Evolutionary conservation across 2,113 vertebrate species (phyloP).

Genomic region (Spilogale gracilis): DNA sequence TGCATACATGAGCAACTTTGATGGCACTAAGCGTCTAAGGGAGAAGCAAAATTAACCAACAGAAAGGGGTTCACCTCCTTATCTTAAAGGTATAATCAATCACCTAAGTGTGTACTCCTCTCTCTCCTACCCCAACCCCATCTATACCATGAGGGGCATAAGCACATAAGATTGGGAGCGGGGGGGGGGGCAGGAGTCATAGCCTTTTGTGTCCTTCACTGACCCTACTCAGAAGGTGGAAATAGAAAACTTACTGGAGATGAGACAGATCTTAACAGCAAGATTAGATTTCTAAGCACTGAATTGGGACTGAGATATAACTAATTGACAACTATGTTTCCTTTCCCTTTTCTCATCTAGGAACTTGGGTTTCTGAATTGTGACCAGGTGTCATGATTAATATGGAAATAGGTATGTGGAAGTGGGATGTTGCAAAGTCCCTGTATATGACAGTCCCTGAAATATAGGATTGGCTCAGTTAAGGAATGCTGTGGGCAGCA

Average conservation of each 20-base stretch:
- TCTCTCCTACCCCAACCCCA: neutral
- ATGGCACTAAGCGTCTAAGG: neutral
- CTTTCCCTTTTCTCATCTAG: neutral
- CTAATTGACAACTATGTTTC: slow-evolving; percentile 1
- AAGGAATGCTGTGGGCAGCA: neutral
- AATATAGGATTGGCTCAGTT: neutral
- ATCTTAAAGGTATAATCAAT: neutral
- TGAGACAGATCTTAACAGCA: neutral
- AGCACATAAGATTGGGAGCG: neutral
- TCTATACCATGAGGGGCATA: neutral
- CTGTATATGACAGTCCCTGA: neutral
- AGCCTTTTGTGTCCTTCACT: neutral
- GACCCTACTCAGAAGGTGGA: neutral
- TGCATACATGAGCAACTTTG: neutral
- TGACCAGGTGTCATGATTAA: neutral
- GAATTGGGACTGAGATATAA: neutral
- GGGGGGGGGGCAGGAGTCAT: too few relatives aligned
- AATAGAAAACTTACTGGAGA: neutral
- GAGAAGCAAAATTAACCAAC: neutral
- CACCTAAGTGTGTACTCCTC: neutral
- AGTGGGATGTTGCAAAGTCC: neutral
- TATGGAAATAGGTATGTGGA: neutral
- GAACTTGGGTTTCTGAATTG: neutral
- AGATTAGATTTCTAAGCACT: neutral
- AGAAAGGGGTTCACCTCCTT: neutral